A percentile compares a stretch with the other conserved stretches of the same genome.
phyloP scores from a whole-genome alignment of 2,888 invertebrate genomes.

The Sisyra terminalis region DNA sequence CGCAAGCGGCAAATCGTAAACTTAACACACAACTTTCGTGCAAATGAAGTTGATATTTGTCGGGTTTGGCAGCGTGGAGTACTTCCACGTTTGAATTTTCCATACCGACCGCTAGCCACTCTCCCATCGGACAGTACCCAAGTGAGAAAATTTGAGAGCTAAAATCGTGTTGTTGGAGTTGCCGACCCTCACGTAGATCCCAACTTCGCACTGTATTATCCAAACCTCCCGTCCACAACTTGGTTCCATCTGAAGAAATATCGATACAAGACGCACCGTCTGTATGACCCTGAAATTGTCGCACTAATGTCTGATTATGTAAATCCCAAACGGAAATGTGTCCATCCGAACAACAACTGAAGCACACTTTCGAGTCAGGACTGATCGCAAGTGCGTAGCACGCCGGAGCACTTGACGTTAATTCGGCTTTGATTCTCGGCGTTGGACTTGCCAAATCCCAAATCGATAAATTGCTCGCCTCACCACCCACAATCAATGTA shows the following conservation, averaged over 20 bases:
- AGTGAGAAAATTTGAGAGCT: constrained; percentile 74
- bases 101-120: constrained; percentile 97
- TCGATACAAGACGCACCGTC: constrained; percentile 98
- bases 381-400: constrained; percentile 96
- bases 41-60: constrained; percentile 88
- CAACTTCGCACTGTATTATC: constrained; percentile 95
- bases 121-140: constrained; percentile 88
- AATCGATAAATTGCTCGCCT: constrained; percentile 86
- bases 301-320: constrained; percentile 78
- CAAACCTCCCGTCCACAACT: constrained; percentile 83
- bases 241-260: constrained; percentile 83
- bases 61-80: constrained; percentile 73
- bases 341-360: constrained; percentile 97
- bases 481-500: constrained; percentile 91
- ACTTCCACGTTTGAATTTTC: constrained; percentile 96
- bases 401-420: constrained; percentile 83
- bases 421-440: constrained; percentile 81
- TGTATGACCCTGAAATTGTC: constrained; percentile 90
- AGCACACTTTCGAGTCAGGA: constrained; percentile 94
- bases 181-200: constrained; percentile 87
- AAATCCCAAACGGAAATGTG: constrained; percentile 95
- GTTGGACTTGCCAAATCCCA: constrained; percentile 91
- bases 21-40: constrained; percentile 96
- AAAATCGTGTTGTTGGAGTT: constrained; percentile 91
- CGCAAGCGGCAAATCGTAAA: constrained; percentile 84